Evolutionary conservation across 2,113 vertebrate genomes (phyloP).

Genomic region (Nematolebias whitei): DNA sequence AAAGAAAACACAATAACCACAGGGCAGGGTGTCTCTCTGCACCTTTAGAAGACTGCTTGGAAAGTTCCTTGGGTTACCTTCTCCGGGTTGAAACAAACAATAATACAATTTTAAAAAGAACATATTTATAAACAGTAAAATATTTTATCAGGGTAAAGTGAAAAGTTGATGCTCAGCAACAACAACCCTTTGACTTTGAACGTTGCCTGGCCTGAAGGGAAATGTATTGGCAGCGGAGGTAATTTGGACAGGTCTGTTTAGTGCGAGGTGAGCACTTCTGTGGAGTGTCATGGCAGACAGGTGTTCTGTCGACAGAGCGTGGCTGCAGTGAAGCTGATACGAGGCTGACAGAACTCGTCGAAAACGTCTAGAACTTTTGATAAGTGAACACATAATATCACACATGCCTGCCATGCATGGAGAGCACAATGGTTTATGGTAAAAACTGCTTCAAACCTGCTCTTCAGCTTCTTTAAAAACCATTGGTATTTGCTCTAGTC

Average conservation of each 20-base stretch:
- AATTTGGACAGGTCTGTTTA: slow-evolving; percentile 52
- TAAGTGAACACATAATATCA: slow-evolving; percentile 3
- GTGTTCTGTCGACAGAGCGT: slow-evolving; percentile 41
- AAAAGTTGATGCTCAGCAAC: slow-evolving; percentile 21
- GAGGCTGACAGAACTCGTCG: slow-evolving; percentile 24
- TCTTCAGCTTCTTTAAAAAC: too few species aligned
- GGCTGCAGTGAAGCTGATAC: slow-evolving; percentile 47
- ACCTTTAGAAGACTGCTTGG: not conserved
- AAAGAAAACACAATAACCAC: slow-evolving; percentile 10
- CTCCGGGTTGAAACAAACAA: not conserved
- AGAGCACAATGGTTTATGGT: too few species aligned
- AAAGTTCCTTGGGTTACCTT: not conserved
- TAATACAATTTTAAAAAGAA: slow-evolving; percentile 1
- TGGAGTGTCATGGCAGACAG: slow-evolving; percentile 60
- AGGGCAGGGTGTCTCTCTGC: not conserved
- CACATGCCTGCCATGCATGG: not conserved
- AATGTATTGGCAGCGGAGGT: slow-evolving; percentile 58
- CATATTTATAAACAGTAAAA: slow-evolving; percentile 11
- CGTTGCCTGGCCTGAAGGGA: slow-evolving; percentile 13
- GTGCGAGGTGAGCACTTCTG: slow-evolving; percentile 71
- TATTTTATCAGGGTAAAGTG: too few species aligned
- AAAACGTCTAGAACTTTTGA: slow-evolving; percentile 5
- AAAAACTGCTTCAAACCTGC: too few species aligned
- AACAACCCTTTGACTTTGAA: slow-evolving; percentile 53
- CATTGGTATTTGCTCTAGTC: too few species aligned